These are phyloP conservation scores for Halcyon chelicuti DNA, from an alignment of 2,797 vertebrate genomes.

Conservation along the genomic window DNA sequence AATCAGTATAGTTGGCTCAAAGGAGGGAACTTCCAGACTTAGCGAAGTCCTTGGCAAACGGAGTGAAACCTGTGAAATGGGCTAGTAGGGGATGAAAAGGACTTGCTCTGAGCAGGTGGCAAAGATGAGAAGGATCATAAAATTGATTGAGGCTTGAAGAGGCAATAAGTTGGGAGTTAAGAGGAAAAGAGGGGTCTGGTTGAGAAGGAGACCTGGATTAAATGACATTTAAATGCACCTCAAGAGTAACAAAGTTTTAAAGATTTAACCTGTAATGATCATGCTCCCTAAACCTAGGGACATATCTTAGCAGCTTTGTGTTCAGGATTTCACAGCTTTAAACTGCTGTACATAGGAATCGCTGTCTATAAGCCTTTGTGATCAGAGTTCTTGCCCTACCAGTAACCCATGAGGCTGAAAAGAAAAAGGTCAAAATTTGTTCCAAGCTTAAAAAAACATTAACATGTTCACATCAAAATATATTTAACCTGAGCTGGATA, in stretches of 20 bases:
- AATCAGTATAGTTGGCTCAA: neutral
- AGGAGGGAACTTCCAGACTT: neutral
- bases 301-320: neutral
- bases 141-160: neutral
- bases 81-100: neutral
- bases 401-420: neutral
- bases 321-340: neutral
- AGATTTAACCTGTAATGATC: neutral
- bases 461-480: neutral
- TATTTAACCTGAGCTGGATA: neutral
- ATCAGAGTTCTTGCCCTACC: neutral
- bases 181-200: neutral
- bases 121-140: conserved; percentile 1
- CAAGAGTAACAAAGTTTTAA: neutral
- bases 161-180: neutral
- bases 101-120: neutral
- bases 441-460: neutral
- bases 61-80: neutral
- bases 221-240: neutral
- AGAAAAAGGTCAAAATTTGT: neutral
- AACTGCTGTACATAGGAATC: neutral
- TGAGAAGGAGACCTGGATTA: neutral
- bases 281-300: neutral
- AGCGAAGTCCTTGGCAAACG: neutral
- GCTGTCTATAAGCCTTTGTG: neutral